A percentile compares a stretch with the other conserved stretches of the same genome.
phyloP scores from a whole-genome alignment of 2,113 vertebrate genomes.

The Odocoileus hemionus region DNA sequence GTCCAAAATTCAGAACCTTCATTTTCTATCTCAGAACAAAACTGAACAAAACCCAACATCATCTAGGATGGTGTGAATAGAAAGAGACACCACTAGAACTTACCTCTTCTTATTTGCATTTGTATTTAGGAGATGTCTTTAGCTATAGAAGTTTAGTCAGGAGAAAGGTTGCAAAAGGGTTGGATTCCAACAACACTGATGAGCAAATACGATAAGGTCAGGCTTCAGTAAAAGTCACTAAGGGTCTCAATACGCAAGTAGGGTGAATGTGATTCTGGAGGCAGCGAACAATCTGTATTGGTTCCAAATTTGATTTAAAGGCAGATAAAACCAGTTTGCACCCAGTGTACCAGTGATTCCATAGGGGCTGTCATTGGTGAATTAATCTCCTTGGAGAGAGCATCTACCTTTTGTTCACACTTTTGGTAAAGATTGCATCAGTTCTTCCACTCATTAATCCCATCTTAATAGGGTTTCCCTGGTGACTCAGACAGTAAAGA shows the following conservation, averaged over 20 bases:
- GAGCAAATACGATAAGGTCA: background rate
- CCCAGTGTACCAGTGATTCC: background rate
- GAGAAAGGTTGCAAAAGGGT: background rate
- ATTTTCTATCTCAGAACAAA: background rate
- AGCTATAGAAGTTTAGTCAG: background rate
- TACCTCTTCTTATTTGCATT: background rate
- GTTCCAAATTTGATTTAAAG: background rate
- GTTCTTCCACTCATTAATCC: background rate
- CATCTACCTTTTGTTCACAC: background rate
- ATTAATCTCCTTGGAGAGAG: background rate
- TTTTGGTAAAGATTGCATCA: background rate
- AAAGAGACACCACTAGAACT: background rate
- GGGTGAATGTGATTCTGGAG: background rate
- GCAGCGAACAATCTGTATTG: background rate
- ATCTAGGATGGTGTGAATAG: background rate
- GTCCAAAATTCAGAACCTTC: background rate
- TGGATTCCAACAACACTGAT: background rate
- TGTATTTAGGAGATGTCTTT: background rate
- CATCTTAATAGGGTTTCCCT: background rate
- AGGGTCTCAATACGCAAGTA: background rate
- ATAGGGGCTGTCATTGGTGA: background rate
- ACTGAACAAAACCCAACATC: background rate
- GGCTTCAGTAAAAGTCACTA: background rate
- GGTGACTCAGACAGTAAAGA: background rate
- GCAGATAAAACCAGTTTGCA: background rate